These are phyloP conservation scores for Calidris pygmaea DNA, from an alignment of 2,113 vertebrate species.

Conservation along the genomic window DNA sequence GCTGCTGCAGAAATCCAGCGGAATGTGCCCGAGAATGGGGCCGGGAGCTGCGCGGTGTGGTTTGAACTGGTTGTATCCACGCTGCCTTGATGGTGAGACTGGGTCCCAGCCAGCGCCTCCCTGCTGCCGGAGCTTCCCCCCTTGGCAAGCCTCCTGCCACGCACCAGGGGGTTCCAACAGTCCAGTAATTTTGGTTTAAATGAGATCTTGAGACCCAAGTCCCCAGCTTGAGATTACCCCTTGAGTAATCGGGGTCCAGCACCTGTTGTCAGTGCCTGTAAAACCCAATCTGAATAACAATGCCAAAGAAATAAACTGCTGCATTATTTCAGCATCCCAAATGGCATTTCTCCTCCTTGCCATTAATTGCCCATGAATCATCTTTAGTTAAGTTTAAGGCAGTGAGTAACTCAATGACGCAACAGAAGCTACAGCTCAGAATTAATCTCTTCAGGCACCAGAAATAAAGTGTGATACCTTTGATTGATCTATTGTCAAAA, in stretches of 20 bases:
- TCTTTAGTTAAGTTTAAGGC: not conserved
- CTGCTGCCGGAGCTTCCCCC: not conserved
- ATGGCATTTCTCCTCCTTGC: not conserved
- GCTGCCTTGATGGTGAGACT: not conserved
- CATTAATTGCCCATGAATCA: slow-evolving; percentile 15
- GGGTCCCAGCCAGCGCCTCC: not conserved
- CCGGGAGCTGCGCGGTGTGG: not conserved
- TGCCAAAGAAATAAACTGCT: not conserved
- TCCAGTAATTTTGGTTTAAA: not conserved
- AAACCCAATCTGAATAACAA: not conserved
- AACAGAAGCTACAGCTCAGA: slow-evolving; percentile 9
- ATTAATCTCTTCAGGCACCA: not conserved
- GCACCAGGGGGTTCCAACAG: not conserved
- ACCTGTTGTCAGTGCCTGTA: not conserved
- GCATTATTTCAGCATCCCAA: not conserved
- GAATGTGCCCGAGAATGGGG: not conserved
- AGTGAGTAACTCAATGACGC: slow-evolving; percentile 28
- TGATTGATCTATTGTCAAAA: slow-evolving; percentile 45
- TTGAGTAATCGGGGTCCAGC: not conserved
- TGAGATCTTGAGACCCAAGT: not conserved
- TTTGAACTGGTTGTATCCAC: not conserved
- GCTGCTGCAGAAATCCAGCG: not conserved
- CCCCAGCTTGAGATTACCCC: not conserved
- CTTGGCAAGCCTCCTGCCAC: not conserved
- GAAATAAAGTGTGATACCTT: not conserved